Evolutionary conservation across 2,888 invertebrate species (phyloP).

Genomic region (Coecobrya sp.): DNA sequence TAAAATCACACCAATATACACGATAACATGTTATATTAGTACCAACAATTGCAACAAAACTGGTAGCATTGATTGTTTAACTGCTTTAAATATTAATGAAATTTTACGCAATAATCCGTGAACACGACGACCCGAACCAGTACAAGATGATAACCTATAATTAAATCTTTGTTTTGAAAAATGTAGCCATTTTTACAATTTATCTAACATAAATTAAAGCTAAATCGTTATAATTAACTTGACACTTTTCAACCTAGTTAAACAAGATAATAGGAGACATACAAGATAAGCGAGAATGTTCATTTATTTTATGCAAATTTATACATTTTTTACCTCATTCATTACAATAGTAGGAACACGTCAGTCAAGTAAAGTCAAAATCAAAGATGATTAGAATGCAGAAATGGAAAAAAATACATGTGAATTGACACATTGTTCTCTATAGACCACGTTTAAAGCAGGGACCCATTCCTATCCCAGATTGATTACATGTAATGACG

Average conservation of each 20-base stretch:
- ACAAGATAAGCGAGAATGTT: not conserved
- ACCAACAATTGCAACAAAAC: not conserved
- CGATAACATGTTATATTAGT: not conserved
- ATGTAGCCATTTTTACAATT: not conserved
- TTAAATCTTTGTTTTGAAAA: not conserved
- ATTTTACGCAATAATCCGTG: slow-evolving; percentile 15
- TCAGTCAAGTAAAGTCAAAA: not conserved
- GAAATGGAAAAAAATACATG: not conserved
- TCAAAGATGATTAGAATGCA: not conserved
- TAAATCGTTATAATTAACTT: slow-evolving; percentile 32
- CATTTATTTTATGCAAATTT: not conserved
- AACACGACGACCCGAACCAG: not conserved
- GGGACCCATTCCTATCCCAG: not conserved
- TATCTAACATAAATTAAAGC: slow-evolving; percentile 14
- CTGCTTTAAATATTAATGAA: not conserved
- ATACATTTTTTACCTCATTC: not conserved
- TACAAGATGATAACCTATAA: not conserved
- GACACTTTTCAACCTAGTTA: slow-evolving; percentile 29
- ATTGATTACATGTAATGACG: not conserved
- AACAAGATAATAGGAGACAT: not conserved
- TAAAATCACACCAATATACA: slow-evolving; percentile 39
- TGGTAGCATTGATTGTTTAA: not conserved
- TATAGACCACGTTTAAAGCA: not conserved
- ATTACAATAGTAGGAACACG: not conserved
- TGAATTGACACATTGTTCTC: not conserved